Evolutionary conservation across 2,888 invertebrate genomes (phyloP).

Genomic region (Campopleginae sp.): DNA sequence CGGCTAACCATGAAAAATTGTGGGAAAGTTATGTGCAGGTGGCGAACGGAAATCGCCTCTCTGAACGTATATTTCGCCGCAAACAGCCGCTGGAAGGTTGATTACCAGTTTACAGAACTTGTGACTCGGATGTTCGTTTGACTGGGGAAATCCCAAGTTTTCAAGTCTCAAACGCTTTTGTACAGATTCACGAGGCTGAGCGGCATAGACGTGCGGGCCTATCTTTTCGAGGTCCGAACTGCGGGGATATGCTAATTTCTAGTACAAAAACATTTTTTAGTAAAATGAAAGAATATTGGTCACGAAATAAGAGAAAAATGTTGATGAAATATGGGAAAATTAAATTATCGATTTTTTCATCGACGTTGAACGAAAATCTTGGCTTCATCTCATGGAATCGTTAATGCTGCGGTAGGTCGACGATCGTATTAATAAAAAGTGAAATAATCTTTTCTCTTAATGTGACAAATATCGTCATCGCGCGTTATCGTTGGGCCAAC

Average conservation of each 20-base stretch:
- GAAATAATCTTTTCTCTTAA: neutral
- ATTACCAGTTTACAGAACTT: conserved; percentile 23
- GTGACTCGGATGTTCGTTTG: conserved; percentile 29
- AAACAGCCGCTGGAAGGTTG: conserved; percentile 25
- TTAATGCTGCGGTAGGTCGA: neutral
- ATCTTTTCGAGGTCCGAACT: neutral
- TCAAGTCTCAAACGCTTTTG: conserved; percentile 26
- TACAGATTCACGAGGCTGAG: neutral
- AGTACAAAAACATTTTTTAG: no score
- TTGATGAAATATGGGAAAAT: no score
- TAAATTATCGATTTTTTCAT: no score
- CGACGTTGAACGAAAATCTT: neutral
- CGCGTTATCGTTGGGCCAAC: conserved; percentile 16
- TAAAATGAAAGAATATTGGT: no score
- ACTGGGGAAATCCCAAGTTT: conserved; percentile 56
- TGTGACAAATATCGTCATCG: neutral
- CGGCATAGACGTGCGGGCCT: neutral
- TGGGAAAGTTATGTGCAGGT: neutral
- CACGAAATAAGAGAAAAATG: no score
- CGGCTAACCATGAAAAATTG: neutral
- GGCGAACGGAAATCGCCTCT: neutral
- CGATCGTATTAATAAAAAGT: neutral
- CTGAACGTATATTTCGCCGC: neutral
- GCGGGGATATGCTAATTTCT: neutral
- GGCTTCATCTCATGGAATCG: neutral